Percentiles rank a stretch among this genome's conserved stretches.
phyloP scores from a whole-genome alignment of 2,888 invertebrate genomes.

The Drosophila mayaguana region DNA sequence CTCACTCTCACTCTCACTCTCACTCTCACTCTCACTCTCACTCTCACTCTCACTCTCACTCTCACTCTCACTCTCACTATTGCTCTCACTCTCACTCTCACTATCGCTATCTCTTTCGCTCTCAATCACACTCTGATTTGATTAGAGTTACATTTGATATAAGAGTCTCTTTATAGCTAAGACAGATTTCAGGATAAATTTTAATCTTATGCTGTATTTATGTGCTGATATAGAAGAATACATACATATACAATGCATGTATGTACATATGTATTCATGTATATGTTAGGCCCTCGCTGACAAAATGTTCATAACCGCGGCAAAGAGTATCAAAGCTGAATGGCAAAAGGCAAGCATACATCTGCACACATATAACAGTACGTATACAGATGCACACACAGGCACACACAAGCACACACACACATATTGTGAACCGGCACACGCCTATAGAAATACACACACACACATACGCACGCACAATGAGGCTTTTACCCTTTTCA shows the following conservation, averaged over 20 bases:
- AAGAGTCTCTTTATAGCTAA: not conserved
- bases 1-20: not conserved
- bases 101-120: no score
- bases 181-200: not conserved
- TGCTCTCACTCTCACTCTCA: no score
- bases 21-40: not conserved
- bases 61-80: no score
- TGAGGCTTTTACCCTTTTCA: conserved; percentile 56
- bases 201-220: no score
- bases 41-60: not conserved
- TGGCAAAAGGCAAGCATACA: conserved; percentile 1
- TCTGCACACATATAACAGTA: not conserved
- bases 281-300: not conserved
- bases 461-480: conserved; percentile 17
- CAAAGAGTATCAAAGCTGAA: not conserved
- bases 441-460: conserved; percentile 1
- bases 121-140: not conserved
- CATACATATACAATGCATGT: not conserved
- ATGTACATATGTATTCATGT: not conserved
- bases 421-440: not conserved
- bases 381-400: not conserved
- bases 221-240: not conserved
- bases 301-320: not conserved
- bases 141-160: not conserved
- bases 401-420: not conserved